Percentiles rank a stretch among this genome's conserved stretches.
Evolutionary conservation across 2,797 vertebrate genomes (phyloP).

Genomic region (Cephalopachus bancanus): DNA sequence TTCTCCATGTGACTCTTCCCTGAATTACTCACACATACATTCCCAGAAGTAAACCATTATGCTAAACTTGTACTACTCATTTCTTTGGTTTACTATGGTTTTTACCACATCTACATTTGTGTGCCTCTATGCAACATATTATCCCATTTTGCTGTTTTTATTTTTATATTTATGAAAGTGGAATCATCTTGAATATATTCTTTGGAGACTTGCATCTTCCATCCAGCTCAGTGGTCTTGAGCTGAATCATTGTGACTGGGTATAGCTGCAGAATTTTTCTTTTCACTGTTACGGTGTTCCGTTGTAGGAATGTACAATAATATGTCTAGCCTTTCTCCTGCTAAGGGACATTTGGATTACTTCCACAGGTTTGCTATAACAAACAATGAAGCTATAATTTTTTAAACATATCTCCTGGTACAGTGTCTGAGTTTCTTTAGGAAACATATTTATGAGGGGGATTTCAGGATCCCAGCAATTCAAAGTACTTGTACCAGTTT

Average conservation of each 20-base stretch:
- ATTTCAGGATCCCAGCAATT: not conserved
- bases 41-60: not conserved
- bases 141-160: not conserved
- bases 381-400: not conserved
- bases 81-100: not conserved
- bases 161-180: not conserved
- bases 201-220: not conserved
- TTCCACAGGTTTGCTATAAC: not conserved
- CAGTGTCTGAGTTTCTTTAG: not conserved
- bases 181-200: not conserved
- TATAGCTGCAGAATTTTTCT: not conserved
- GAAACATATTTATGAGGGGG: not conserved
- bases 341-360: not conserved
- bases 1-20: not conserved
- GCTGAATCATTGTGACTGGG: not conserved
- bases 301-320: not conserved
- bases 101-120: not conserved
- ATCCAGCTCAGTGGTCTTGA: not conserved
- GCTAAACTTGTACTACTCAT: not conserved
- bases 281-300: not conserved
- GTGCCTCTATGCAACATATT: not conserved
- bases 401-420: not conserved
- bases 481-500: not conserved
- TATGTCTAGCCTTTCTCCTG: not conserved
- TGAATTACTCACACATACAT: not conserved